These are phyloP conservation scores for Lamellibrachia luymesi DNA, from an alignment of 1,140 invertebrate genomes.

Conservation along the genomic window DNA sequence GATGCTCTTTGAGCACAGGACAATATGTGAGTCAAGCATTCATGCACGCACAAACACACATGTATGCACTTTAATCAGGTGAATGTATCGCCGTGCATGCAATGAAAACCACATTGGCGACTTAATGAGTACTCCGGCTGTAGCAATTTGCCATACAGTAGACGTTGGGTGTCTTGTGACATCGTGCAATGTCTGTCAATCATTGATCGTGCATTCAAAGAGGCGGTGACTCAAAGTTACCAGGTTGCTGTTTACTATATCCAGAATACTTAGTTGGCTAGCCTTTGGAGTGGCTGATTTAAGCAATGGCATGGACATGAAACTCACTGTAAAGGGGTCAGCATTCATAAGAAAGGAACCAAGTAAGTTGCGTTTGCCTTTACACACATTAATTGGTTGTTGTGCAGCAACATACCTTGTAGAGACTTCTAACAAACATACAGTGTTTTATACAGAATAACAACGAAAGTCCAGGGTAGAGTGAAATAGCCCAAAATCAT, in stretches of 20 bases:
- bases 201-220: neutral
- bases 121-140: neutral
- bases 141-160: neutral
- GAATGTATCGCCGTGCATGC: neutral
- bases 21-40: neutral
- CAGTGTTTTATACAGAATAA: too few relatives aligned
- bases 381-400: neutral
- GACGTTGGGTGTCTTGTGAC: neutral
- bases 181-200: neutral
- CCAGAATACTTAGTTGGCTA: neutral
- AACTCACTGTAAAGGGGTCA: neutral
- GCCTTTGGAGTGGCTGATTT: neutral
- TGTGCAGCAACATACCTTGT: neutral
- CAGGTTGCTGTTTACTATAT: neutral
- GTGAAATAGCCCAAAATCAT: too few relatives aligned
- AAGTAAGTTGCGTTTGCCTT: neutral
- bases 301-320: neutral
- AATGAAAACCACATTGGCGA: neutral
- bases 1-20: neutral
- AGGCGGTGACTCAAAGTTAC: neutral
- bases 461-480: too few relatives aligned
- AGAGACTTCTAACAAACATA: too few relatives aligned
- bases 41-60: neutral
- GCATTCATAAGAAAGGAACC: neutral
- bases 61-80: neutral